phyloP scores from a whole-genome alignment of 2,888 invertebrate species.

The Lymantria dispar region DNA sequence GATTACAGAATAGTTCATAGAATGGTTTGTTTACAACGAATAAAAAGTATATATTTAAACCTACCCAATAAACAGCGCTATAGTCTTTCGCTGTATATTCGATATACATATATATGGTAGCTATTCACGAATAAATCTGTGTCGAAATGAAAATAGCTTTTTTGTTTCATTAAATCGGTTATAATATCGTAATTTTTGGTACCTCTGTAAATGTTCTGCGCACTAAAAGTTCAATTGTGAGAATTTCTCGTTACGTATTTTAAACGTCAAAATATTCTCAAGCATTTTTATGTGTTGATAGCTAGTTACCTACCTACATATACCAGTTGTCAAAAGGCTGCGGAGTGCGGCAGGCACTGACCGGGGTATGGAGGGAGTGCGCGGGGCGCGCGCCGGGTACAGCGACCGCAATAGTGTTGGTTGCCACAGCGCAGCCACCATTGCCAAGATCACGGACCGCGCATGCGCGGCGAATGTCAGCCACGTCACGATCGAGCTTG shows the following conservation, averaged over 20 bases:
- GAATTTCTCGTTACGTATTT: slow-evolving; percentile 70
- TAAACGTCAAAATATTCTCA: slow-evolving; percentile 77
- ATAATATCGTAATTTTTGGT: slow-evolving; percentile 21
- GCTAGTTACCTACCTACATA: slow-evolving; percentile 50
- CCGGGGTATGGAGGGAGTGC: slow-evolving; percentile 33
- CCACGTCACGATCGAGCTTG: slow-evolving; percentile 79
- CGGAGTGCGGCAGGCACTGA: slow-evolving; percentile 31
- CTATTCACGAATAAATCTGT: slow-evolving; percentile 23
- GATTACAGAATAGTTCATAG: not conserved
- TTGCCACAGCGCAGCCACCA: slow-evolving; percentile 70
- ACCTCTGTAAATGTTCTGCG: slow-evolving; percentile 10
- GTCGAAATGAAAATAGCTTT: slow-evolving; percentile 28
- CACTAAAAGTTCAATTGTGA: slow-evolving; percentile 51
- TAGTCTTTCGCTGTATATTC: too few species aligned
- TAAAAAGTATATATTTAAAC: slow-evolving; percentile 4
- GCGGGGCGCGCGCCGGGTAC: slow-evolving; percentile 56
- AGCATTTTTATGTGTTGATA: slow-evolving; percentile 51
- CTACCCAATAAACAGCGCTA: slow-evolving; percentile 5
- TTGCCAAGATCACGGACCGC: slow-evolving; percentile 84
- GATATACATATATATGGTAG: slow-evolving; percentile 4
- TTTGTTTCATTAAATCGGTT: slow-evolving; percentile 13
- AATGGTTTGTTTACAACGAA: not conserved
- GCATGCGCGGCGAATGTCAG: slow-evolving; percentile 79
- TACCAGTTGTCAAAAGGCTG: slow-evolving; percentile 80
- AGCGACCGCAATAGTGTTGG: slow-evolving; percentile 76